Percentiles rank a stretch among this genome's conserved stretches.
These are phyloP conservation scores for Pachyuromys duprasi DNA, from an alignment of 2,797 vertebrate species.

Conservation along the genomic window DNA sequence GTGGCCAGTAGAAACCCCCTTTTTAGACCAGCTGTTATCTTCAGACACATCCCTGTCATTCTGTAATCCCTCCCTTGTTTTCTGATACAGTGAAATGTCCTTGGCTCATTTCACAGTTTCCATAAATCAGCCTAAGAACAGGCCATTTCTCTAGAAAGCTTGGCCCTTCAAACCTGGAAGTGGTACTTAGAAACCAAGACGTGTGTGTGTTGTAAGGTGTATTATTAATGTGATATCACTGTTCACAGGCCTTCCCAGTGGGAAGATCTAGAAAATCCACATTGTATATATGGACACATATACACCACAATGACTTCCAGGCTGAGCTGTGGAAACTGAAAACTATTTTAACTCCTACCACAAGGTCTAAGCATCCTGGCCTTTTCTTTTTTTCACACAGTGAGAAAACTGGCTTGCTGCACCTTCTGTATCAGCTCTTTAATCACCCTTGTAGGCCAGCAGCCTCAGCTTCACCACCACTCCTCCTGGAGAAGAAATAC, in stretches of 20 bases:
- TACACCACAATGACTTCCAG: neutral
- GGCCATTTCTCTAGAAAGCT: neutral
- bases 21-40: neutral
- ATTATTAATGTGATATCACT: neutral
- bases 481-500: rapidly evolving
- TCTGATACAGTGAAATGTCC: neutral
- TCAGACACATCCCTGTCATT: neutral
- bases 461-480: neutral
- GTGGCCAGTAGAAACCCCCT: neutral
- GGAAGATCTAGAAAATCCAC: neutral
- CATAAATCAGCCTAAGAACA: neutral
- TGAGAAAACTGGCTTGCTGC: neutral
- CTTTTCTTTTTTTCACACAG: too few species aligned
- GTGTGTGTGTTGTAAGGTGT: neutral
- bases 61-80: neutral
- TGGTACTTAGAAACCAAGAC: neutral
- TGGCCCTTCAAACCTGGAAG: neutral
- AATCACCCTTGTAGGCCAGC: neutral
- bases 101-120: neutral
- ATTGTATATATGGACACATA: neutral
- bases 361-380: neutral
- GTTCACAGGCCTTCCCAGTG: neutral
- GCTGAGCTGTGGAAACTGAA: neutral
- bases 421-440: neutral
- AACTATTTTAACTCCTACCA: neutral